Evolutionary conservation across 2,113 vertebrate genomes (phyloP), one percentile per base, ranked within the genome.

Genomic region (Cololabis saira): DNA sequence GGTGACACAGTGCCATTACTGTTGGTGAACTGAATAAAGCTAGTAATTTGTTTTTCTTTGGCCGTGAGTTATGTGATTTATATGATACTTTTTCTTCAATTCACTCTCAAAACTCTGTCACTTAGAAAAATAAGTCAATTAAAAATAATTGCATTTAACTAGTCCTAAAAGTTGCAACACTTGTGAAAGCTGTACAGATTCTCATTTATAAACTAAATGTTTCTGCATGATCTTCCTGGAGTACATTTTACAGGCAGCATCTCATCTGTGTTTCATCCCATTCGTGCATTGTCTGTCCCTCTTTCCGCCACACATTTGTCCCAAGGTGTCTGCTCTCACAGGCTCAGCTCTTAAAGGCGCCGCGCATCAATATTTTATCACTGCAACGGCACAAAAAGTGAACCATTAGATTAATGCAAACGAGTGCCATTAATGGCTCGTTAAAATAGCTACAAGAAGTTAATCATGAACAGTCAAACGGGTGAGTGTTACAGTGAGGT

Each of bases 321-420:
- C 73, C 53, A 48, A 78, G 74, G 84, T 88, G 81, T 83, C 74
- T 71, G 52, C 55, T 50, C 73, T 79, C 51, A 16, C 65, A 18
- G 61, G 42, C 72, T 61, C 12, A 0, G 18, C 79, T 65, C 81
- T 91, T 88, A 90, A 88, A 91, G 84, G 79, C 37, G 6, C 77
- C 61, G 21, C 2, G 24, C 74, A 52, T 67, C 64, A 57, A 75
- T 82, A 62, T 73, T 84, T 62, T 21, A 74, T 60, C 55, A 60
- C 71, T 7, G 37, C 72, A 44, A 5, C 22, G 50, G 52, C 64
- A 58, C 74, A 72, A 69, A 61, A 21, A 47, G 13, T 61, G 69
- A n/a, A 76, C 62, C 37, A 77, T 79, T 71, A 78, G 58, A 48
- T 16, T 2, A 16, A 81, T 75, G 57, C 42, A 49, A 77, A 71